A percentile compares a stretch with the other conserved stretches of the same genome.
These are phyloP conservation scores for Drosophila multiciliata DNA, from an alignment of 2,888 invertebrate genomes.

Conservation along the genomic window DNA sequence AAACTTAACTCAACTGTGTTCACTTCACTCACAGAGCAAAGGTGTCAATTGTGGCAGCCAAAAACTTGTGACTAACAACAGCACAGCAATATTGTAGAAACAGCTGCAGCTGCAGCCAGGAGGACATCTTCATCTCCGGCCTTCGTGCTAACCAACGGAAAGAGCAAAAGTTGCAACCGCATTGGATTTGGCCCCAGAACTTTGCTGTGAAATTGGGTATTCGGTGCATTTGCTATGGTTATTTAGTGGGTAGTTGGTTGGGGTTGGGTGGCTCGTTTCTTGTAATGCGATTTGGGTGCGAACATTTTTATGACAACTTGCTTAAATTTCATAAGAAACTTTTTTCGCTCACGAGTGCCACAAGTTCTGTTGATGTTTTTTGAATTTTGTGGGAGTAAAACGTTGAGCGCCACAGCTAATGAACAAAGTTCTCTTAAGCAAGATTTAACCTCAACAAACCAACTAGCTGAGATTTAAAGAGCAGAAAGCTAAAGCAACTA, in stretches of 20 bases:
- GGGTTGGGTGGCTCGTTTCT: constrained; percentile 23
- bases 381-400: constrained; percentile 29
- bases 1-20: not conserved
- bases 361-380: constrained; percentile 53
- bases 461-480: constrained; percentile 35
- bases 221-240: constrained; percentile 26
- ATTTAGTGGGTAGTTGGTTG: not conserved
- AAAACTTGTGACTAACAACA: constrained; percentile 66
- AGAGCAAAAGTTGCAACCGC: constrained; percentile 75
- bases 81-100: constrained; percentile 33
- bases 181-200: constrained; percentile 46
- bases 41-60: constrained; percentile 70
- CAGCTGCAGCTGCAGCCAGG: constrained; percentile 15
- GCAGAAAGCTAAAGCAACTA: constrained; percentile 15
- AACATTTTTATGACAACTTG: constrained; percentile 81
- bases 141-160: constrained; percentile 57
- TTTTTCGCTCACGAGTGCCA: constrained; percentile 61
- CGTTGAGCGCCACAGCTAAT: constrained; percentile 55
- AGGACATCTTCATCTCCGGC: not conserved
- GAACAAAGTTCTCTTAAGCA: constrained; percentile 74
- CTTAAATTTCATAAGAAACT: constrained; percentile 78
- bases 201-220: constrained; percentile 37
- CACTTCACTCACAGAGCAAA: constrained; percentile 47
- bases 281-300: constrained; percentile 65
- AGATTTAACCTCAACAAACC: constrained; percentile 29